phyloP scores from a whole-genome alignment of 1,140 invertebrate genomes.

The Tetraneura akinire region DNA sequence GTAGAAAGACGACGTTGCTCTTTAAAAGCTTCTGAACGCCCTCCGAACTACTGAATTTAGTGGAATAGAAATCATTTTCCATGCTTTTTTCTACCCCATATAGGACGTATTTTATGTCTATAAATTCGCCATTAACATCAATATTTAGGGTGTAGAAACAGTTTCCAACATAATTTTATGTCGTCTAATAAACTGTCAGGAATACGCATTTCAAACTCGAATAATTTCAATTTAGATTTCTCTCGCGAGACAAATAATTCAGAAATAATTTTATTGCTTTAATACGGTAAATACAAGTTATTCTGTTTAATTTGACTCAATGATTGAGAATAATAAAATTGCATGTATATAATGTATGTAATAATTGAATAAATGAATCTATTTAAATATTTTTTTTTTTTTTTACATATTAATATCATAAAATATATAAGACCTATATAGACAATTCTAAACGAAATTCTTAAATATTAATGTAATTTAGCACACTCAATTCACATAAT shows the following conservation, averaged over 20 bases:
- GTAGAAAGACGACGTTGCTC: slow-evolving; percentile 10
- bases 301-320: not conserved
- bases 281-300: not conserved
- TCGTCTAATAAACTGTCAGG: not conserved
- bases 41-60: not conserved
- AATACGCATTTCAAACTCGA: slow-evolving; percentile 13
- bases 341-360: not conserved
- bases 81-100: not conserved
- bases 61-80: slow-evolving; percentile 38
- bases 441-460: too few relatives aligned
- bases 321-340: slow-evolving; percentile 8
- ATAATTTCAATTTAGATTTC: slow-evolving; percentile 20
- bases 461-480: too few relatives aligned
- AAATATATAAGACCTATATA: too few relatives aligned
- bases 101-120: slow-evolving; percentile 14
- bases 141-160: not conserved
- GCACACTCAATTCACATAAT: not conserved
- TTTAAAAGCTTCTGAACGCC: slow-evolving; percentile 39
- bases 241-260: not conserved
- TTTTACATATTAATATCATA: too few relatives aligned
- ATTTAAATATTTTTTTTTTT: too few relatives aligned
- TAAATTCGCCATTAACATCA: slow-evolving; percentile 28
- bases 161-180: not conserved
- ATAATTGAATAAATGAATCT: too few relatives aligned
- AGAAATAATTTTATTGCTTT: not conserved